Evolutionary conservation across 2,113 vertebrate species (phyloP).

Genomic region (Colossoma macropomum): DNA sequence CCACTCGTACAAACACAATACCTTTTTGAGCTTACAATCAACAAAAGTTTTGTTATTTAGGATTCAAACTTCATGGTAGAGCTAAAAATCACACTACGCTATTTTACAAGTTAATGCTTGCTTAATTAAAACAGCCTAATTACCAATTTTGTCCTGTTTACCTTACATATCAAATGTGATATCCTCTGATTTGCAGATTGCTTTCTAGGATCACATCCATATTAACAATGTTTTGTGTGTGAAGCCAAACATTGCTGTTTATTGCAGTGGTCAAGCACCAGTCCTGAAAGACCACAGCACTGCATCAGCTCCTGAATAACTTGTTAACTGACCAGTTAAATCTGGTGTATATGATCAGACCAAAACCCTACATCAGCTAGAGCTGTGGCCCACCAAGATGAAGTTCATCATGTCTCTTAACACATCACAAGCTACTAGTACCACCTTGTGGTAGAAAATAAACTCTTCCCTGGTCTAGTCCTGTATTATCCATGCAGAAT

Average conservation of each 20-base stretch:
- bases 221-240: neutral
- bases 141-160: neutral
- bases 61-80: neutral
- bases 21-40: neutral
- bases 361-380: neutral
- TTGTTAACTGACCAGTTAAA: neutral
- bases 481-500: neutral
- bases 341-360: neutral
- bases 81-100: too few species aligned
- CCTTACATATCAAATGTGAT: neutral
- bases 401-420: neutral
- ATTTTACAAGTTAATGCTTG: too few species aligned
- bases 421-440: neutral
- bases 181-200: neutral
- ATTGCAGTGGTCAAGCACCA: slow-evolving; percentile 2
- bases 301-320: neutral
- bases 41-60: neutral
- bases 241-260: neutral
- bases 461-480: neutral
- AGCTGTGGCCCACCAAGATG: neutral
- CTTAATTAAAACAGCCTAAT: neutral
- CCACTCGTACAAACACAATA: neutral
- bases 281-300: neutral
- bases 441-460: slow-evolving; percentile 20
- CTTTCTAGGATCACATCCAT: neutral